phyloP scores from a whole-genome alignment of 2,113 vertebrate species.

The Albula goreensis region DNA sequence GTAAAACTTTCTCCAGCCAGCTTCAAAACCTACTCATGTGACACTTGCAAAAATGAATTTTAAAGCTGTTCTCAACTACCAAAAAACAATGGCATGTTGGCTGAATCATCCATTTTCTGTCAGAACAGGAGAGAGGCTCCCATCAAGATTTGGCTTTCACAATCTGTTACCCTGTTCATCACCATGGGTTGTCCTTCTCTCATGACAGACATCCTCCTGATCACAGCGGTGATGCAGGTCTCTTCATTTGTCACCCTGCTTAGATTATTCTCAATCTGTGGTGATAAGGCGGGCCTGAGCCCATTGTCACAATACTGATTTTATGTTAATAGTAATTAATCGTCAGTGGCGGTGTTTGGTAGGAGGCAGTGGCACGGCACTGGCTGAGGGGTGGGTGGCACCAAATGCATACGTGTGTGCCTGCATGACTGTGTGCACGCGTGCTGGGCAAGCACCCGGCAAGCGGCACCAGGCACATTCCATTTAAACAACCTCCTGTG shows the following conservation, averaged over 20 bases:
- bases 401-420: neutral
- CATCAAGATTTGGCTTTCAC: neutral
- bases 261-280: neutral
- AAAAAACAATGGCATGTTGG: no score
- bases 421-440: neutral
- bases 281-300: neutral
- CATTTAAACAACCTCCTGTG: constrained; percentile 3
- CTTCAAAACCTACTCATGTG: no score
- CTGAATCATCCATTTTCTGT: no score
- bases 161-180: neutral
- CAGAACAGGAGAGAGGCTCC: neutral
- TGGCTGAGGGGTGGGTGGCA: neutral
- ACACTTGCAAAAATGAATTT: no score
- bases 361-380: neutral
- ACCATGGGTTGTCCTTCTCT: neutral
- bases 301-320: neutral
- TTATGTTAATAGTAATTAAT: neutral
- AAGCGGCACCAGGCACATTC: neutral
- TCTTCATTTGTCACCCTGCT: neutral
- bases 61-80: no score
- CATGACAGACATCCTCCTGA: neutral
- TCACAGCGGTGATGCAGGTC: neutral
- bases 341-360: neutral
- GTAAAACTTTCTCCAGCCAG: no score
- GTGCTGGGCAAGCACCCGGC: neutral